Evolutionary conservation across 2,888 invertebrate genomes (phyloP).

Genomic region (Hermaeophaga mercurialis): DNA sequence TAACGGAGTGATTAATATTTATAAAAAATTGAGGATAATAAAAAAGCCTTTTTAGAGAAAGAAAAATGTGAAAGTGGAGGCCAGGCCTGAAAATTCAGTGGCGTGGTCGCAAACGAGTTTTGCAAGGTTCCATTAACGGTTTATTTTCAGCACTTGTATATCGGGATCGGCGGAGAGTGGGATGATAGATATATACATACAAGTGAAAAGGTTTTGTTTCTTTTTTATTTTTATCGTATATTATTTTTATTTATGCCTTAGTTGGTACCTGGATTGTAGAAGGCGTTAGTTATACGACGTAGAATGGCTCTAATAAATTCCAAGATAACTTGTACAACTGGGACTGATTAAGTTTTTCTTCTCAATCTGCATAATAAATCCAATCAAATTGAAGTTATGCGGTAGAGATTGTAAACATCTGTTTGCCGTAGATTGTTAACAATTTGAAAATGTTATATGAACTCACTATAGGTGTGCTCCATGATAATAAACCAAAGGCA

Average conservation of each 20-base stretch:
- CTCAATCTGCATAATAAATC: conserved; percentile 1
- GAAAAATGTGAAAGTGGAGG: not conserved
- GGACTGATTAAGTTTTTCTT: conserved; percentile 17
- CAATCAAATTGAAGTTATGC: too few relatives aligned
- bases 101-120: conserved; percentile 22
- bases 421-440: too few relatives aligned
- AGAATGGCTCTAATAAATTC: conserved; percentile 30
- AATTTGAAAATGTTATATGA: conserved; percentile 1
- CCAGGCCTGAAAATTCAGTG: conserved; percentile 10
- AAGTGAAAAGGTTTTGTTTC: conserved; percentile 29
- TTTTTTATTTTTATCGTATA: too few relatives aligned
- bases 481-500: too few relatives aligned
- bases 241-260: conserved; percentile 37
- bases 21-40: too few relatives aligned
- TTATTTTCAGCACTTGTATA: conserved; percentile 26
- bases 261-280: conserved; percentile 35
- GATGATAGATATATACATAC: conserved; percentile 31
- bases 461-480: too few relatives aligned
- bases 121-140: conserved; percentile 22
- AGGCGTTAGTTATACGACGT: conserved; percentile 33
- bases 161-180: conserved; percentile 28
- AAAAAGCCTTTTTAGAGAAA: too few relatives aligned
- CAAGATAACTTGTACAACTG: conserved; percentile 25
- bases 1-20: too few relatives aligned
- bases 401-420: too few relatives aligned